Evolutionary conservation across 1,140 invertebrate genomes (phyloP), one percentile per base, ranked within the genome.

Genomic region (Lucilia sericata): DNA sequence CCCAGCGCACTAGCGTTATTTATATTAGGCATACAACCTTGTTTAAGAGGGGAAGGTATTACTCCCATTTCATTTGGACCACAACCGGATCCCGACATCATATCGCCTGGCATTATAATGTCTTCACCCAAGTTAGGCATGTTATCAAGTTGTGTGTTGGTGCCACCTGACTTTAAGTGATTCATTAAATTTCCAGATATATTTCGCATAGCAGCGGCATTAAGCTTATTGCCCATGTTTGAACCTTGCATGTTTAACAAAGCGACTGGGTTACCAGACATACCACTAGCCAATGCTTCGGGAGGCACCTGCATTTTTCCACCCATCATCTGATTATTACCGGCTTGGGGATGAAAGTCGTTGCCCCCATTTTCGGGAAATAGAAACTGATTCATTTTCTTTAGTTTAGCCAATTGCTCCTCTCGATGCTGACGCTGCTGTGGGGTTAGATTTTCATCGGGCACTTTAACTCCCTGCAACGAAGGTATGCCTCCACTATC

Each of bases 371-470:
- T 94, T 88, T 97, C 96, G 0, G 96, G 96, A 92, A 98, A 97
- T 47, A 99, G 92, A 92, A 98, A 95, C 89, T 97, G 95, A 86
- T 98, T 96, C 94, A 99, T 97, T 93, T 98, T 98, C 82, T 96
- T 93, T 84, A 99, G 93, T 60, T 95, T 97, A 7, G 97, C 97
- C 34, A 99, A 92, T 87, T 98, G 96, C 90, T 97, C 96, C 91
- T 98, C 97, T 83, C 98, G 93, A 88, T 98, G 97, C 84, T 98
- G 96, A 82, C 97, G 94, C 91, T 99, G 98, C 91, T 99, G 97
- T 34, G 98, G 97, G 82, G 98, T 99, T 85, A 99, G 93, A 92
- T 99, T 98, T 93, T 99, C 98, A 92, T 99, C 97, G 84, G 97
- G 97, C 87, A 98, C 95, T 94, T 98, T 97, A 13, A 97, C 96